These are phyloP conservation scores for Archilochus colubris DNA, from an alignment of 2,113 vertebrate species.

Conservation along the genomic window DNA sequence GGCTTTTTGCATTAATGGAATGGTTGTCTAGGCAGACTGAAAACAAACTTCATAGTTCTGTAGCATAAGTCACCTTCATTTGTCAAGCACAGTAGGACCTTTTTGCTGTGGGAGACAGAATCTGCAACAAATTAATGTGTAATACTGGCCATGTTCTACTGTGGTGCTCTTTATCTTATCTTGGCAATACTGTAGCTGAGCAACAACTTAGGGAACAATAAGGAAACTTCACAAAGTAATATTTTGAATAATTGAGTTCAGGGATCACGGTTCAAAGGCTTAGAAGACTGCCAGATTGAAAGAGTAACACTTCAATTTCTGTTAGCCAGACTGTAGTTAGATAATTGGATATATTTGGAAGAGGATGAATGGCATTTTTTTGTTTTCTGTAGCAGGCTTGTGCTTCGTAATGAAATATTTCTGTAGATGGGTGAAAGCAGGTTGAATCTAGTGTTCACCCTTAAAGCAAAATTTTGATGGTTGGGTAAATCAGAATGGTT, in stretches of 20 bases:
- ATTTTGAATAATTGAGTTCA: slow-evolving; percentile 7
- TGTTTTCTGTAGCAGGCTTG: background rate
- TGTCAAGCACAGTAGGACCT: background rate
- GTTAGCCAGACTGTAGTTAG: background rate
- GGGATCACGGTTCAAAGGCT: slow-evolving; percentile 10
- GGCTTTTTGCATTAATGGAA: background rate
- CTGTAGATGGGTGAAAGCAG: slow-evolving; percentile 18
- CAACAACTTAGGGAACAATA: background rate
- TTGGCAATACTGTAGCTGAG: background rate
- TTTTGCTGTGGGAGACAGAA: background rate
- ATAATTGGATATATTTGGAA: slow-evolving; percentile 61
- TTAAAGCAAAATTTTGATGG: slow-evolving; percentile 53
- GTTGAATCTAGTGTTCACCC: background rate
- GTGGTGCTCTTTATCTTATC: background rate
- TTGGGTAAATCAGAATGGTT: slow-evolving; percentile 48
- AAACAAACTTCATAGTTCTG: background rate
- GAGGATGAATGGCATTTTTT: slow-evolving; percentile 30
- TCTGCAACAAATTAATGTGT: background rate
- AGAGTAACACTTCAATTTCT: background rate
- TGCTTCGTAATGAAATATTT: slow-evolving; percentile 39
- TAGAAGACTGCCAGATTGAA: background rate
- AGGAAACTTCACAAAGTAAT: slow-evolving; percentile 6
- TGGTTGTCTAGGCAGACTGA: background rate
- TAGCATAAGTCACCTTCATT: background rate
- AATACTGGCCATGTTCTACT: background rate